A percentile compares a stretch with the other conserved stretches of the same genome.
Evolutionary conservation across 2,113 vertebrate species (phyloP).

Genomic region (Toxotes chatareus): DNA sequence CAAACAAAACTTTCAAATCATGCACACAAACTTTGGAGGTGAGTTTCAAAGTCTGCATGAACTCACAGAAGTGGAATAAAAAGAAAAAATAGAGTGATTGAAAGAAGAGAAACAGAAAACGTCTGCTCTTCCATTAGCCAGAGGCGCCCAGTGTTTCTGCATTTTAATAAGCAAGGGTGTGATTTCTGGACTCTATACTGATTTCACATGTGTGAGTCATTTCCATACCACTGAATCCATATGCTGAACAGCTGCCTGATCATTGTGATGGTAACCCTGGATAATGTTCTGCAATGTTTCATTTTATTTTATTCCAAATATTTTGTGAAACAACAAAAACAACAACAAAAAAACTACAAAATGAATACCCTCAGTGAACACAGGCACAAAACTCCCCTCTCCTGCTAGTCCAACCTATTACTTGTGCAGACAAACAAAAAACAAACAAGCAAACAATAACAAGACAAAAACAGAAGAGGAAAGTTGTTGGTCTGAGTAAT

Average conservation of each 20-base stretch:
- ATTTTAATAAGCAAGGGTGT: constrained; percentile 49
- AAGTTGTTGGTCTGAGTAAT: constrained; percentile 12
- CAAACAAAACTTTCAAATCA: background rate
- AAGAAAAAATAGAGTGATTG: constrained; percentile 29
- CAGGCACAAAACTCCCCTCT: background rate
- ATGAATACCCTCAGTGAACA: background rate
- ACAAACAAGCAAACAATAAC: background rate
- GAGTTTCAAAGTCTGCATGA: constrained; percentile 19
- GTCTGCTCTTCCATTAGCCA: constrained; percentile 39
- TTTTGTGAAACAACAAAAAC: background rate
- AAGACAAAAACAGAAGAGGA: background rate
- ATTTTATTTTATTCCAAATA: background rate
- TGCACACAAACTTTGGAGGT: constrained; percentile 11
- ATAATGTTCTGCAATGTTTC: constrained; percentile 3
- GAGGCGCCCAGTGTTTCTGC: constrained; percentile 38
- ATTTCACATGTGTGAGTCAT: constrained; percentile 36
- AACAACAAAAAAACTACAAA: background rate
- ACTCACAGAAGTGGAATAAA: background rate
- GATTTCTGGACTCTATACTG: constrained; percentile 24
- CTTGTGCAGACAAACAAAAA: background rate
- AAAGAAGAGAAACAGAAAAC: constrained; percentile 1
- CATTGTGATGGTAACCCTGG: constrained; percentile 13
- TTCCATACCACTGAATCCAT: constrained; percentile 5
- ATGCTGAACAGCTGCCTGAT: background rate
- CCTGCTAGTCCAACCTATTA: background rate